A percentile compares a stretch with the other conserved stretches of the same genome.
Evolutionary conservation across 2,113 vertebrate species (phyloP).

Genomic region (Zapus hudsonius): DNA sequence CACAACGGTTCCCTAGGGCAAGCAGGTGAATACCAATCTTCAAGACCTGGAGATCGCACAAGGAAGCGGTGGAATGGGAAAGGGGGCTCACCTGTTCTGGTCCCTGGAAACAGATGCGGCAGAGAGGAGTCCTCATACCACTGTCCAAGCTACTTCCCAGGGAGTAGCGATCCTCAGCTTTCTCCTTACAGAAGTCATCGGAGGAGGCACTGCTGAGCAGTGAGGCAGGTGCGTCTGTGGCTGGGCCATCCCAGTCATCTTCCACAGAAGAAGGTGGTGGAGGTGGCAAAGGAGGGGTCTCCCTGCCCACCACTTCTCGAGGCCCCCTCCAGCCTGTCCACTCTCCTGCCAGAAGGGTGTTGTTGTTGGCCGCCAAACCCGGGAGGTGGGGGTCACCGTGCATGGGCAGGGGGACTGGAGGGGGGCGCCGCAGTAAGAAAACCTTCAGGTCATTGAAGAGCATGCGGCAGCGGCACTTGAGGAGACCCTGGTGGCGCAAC

Average conservation of each 20-base stretch:
- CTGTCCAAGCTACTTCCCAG: constrained; percentile 96
- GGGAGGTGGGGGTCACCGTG: constrained; percentile 86
- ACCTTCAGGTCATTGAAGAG: constrained; percentile 98
- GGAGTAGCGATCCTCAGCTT: constrained; percentile 94
- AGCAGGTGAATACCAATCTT: neutral
- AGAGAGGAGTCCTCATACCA: constrained; percentile 95
- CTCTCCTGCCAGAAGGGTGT: constrained; percentile 86
- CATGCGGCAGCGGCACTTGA: constrained; percentile 98
- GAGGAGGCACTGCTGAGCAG: constrained; percentile 93
- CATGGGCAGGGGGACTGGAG: constrained; percentile 91
- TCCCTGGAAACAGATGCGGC: constrained; percentile 99
- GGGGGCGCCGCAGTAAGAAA: constrained; percentile 94
- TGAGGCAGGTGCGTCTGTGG: constrained; percentile 88
- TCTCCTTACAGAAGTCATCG: constrained; percentile 94
- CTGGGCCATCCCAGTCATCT: constrained; percentile 89
- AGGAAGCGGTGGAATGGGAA: neutral
- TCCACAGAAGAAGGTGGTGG: constrained; percentile 76
- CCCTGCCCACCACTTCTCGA: constrained; percentile 79
- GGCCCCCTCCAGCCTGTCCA: constrained; percentile 85
- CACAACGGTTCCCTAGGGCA: neutral
- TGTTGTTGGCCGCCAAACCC: constrained; percentile 87
- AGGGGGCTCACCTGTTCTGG: constrained; percentile 93
- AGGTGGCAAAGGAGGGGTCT: constrained; percentile 81
- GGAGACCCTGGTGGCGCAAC: constrained; percentile 94
- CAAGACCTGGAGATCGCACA: neutral